Evolutionary conservation across 2,113 vertebrate species (phyloP).

Genomic region (Corythaixoides concolor): DNA sequence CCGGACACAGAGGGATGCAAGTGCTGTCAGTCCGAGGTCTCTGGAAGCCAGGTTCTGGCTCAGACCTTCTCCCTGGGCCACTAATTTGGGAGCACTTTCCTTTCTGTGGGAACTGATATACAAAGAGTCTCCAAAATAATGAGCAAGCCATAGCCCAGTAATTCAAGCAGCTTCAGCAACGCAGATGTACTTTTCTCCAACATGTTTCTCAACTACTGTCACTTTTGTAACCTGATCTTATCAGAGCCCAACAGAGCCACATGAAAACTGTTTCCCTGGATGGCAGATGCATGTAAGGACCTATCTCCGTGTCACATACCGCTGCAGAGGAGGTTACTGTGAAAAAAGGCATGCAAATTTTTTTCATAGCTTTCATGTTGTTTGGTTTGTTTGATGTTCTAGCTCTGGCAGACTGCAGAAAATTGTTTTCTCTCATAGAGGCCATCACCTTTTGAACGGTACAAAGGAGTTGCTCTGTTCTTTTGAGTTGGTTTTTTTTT

Average conservation of each 20-base stretch:
- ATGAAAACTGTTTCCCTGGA: conserved; percentile 18
- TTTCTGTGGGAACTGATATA: not conserved
- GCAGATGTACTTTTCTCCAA: rapidly evolving
- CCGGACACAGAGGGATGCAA: not conserved
- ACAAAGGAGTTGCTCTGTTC: conserved; percentile 48
- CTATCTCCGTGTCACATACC: not conserved
- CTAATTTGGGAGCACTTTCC: not conserved
- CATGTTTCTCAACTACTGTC: not conserved
- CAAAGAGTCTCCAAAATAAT: not conserved
- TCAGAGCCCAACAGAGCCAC: not conserved
- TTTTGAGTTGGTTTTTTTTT: conserved; percentile 63
- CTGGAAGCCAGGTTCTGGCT: not conserved
- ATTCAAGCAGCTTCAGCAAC: rapidly evolving
- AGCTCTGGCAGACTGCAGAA: conserved; percentile 37
- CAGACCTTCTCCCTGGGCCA: not conserved
- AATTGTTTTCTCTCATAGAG: conserved; percentile 48
- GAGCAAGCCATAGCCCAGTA: not conserved
- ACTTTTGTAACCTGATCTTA: not conserved
- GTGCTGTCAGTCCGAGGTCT: not conserved
- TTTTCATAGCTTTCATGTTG: conserved; percentile 51
- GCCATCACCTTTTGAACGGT: conserved; percentile 56
- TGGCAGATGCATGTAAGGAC: conserved; percentile 30
- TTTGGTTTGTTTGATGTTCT: conserved; percentile 64
- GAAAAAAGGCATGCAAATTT: conserved; percentile 8
- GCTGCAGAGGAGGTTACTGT: not conserved